Percentiles rank a stretch among this genome's conserved stretches.
These are phyloP conservation scores for Ceratothoa steindachneri DNA, from an alignment of 2,888 invertebrate genomes.

Conservation along the genomic window DNA sequence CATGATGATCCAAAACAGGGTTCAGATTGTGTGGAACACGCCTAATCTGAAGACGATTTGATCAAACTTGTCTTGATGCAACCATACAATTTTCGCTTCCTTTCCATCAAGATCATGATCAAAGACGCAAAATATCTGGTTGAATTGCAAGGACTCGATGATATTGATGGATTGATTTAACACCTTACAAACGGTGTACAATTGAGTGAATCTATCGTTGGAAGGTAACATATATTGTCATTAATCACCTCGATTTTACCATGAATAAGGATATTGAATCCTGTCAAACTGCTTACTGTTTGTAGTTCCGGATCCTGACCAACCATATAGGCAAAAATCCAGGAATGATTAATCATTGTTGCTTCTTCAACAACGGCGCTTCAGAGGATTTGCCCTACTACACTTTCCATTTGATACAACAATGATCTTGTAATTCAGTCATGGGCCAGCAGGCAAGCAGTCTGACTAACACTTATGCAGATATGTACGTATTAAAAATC, in stretches of 20 bases:
- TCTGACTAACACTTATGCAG: no score
- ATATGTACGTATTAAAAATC: no score
- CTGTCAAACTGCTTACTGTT: not conserved
- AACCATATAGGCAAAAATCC: no score
- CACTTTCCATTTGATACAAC: no score
- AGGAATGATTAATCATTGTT: no score
- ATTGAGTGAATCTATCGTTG: not conserved
- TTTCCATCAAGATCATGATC: not conserved
- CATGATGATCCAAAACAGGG: not conserved
- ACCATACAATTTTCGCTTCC: not conserved
- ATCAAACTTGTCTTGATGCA: not conserved
- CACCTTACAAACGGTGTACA: not conserved
- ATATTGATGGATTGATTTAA: not conserved
- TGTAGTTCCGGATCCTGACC: no score
- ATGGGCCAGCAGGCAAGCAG: no score
- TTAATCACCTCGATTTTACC: not conserved
- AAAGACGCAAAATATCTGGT: not conserved
- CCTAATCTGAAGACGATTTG: not conserved
- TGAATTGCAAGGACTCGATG: not conserved
- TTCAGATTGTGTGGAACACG: no score
- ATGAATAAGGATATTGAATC: not conserved
- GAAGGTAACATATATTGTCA: not conserved
- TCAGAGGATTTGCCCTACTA: no score
- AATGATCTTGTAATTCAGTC: no score
- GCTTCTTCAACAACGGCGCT: no score